These are phyloP conservation scores for Antechinus stuartii DNA, from an alignment of 2,113 vertebrate species.

Conservation along the genomic window DNA sequence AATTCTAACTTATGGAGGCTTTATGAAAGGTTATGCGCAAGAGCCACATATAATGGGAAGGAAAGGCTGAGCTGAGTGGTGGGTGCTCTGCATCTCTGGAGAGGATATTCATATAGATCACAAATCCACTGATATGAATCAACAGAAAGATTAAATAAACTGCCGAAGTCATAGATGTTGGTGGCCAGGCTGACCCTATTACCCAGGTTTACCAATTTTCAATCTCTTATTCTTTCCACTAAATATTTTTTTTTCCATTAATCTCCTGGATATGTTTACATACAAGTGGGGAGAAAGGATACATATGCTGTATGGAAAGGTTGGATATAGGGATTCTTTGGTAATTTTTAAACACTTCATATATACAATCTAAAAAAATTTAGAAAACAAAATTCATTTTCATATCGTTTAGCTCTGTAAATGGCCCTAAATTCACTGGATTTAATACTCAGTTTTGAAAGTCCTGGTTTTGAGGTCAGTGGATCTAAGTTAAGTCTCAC, in stretches of 20 bases:
- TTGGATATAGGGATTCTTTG: neutral
- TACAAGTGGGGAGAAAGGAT: neutral
- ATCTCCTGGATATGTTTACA: neutral
- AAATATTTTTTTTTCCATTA: neutral
- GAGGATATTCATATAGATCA: neutral
- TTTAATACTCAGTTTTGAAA: neutral
- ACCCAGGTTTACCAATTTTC: neutral
- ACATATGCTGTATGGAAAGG: neutral
- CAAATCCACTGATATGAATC: neutral
- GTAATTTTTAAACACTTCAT: neutral
- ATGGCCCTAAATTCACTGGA: neutral
- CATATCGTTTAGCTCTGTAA: accelerated
- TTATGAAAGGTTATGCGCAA: neutral
- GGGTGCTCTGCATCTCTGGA: neutral
- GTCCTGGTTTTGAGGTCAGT: neutral
- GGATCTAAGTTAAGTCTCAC: neutral
- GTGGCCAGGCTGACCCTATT: neutral
- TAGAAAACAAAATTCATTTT: neutral
- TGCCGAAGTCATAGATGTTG: neutral
- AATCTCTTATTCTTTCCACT: neutral
- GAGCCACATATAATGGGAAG: neutral
- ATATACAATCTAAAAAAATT: neutral
- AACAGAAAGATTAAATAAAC: neutral
- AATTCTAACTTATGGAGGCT: neutral
- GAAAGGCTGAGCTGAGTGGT: neutral